Percentiles rank a stretch among this genome's conserved stretches.
These are phyloP conservation scores for Drepana falcataria DNA, from an alignment of 2,888 invertebrate species.

Conservation along the genomic window DNA sequence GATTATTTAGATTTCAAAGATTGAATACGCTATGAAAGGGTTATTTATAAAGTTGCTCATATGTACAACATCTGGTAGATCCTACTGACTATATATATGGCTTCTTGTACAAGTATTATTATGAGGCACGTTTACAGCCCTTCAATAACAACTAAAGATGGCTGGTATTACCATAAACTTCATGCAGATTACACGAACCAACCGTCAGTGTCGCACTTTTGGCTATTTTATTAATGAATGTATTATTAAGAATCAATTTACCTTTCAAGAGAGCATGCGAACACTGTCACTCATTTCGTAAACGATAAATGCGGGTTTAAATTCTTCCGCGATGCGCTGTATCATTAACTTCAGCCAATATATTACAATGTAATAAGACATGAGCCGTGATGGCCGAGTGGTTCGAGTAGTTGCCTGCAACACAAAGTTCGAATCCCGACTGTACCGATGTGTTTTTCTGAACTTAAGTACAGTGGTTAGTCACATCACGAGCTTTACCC, in stretches of 20 bases:
- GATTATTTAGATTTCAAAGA: too few relatives aligned
- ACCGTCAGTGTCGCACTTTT: slow-evolving; percentile 36
- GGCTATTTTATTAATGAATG: slow-evolving; percentile 54
- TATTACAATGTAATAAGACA: background rate
- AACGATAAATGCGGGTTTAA: slow-evolving; percentile 25
- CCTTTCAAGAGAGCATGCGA: slow-evolving; percentile 38
- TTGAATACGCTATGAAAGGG: too few relatives aligned
- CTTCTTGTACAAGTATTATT: slow-evolving; percentile 21
- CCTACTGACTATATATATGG: too few relatives aligned
- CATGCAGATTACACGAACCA: slow-evolving; percentile 50
- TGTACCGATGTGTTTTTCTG: too few relatives aligned
- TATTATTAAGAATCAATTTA: slow-evolving; percentile 72
- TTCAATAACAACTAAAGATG: slow-evolving; percentile 20
- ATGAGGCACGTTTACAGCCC: slow-evolving; percentile 21
- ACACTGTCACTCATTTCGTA: slow-evolving; percentile 26
- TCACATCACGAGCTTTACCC: too few relatives aligned
- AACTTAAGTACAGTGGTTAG: too few relatives aligned
- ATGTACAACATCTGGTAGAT: too few relatives aligned
- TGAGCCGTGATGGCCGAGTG: background rate
- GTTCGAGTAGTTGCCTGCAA: too few relatives aligned
- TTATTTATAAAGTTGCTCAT: too few relatives aligned
- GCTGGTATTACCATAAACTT: slow-evolving; percentile 40
- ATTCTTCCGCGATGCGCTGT: slow-evolving; percentile 35
- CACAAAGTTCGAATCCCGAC: too few relatives aligned
- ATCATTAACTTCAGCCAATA: slow-evolving; percentile 1